phyloP scores from a whole-genome alignment of 2,113 vertebrate genomes.

The Hassar affinis region DNA sequence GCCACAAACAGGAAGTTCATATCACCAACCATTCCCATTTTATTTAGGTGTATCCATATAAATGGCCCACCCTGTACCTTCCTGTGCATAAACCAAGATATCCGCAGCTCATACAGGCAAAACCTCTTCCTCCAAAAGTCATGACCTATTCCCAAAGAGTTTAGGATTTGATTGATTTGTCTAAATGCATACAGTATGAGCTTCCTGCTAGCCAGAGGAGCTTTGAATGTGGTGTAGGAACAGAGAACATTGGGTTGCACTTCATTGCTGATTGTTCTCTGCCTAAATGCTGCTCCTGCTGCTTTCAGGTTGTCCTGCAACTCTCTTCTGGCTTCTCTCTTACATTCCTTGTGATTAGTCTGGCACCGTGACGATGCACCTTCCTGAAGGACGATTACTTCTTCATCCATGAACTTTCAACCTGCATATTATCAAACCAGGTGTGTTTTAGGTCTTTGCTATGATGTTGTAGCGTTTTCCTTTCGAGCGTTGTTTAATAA shows the following conservation, averaged over 20 bases:
- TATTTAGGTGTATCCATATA: too few species aligned
- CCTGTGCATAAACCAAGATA: too few species aligned
- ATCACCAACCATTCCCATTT: too few species aligned
- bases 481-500: not conserved
- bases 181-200: not conserved
- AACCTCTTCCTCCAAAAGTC: not conserved
- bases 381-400: not conserved
- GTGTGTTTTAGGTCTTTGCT: not conserved
- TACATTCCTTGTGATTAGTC: not conserved
- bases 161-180: not conserved
- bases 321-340: not conserved
- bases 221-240: not conserved
- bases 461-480: not conserved
- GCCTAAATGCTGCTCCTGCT: not conserved
- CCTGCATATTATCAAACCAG: not conserved
- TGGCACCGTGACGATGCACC: not conserved
- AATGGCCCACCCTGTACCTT: too few species aligned
- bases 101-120: not conserved
- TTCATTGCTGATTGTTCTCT: not conserved
- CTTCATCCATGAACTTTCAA: not conserved
- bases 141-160: not conserved
- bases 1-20: too few species aligned
- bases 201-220: not conserved
- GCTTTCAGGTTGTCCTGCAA: not conserved
- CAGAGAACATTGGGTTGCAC: not conserved